These are phyloP conservation scores for Chaetodon trifasciatus DNA, from an alignment of 2,797 vertebrate genomes.

Conservation along the genomic window DNA sequence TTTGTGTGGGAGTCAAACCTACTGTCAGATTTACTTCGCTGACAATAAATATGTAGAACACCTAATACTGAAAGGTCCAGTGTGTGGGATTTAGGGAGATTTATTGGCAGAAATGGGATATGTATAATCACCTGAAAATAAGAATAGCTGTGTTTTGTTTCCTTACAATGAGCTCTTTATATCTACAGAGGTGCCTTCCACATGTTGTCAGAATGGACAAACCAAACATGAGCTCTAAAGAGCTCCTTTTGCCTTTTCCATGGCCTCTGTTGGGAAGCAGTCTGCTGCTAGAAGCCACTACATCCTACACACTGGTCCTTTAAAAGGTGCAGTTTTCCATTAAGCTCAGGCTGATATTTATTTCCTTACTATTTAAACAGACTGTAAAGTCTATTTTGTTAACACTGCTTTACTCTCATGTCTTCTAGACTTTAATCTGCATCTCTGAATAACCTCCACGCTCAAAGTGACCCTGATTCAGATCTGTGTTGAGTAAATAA, in stretches of 20 bases:
- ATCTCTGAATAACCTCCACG: not conserved
- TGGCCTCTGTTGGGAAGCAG: too few relatives aligned
- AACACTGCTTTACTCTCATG: not conserved
- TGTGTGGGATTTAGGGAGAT: too few relatives aligned
- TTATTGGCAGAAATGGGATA: too few relatives aligned
- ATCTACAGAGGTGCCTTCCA: too few relatives aligned
- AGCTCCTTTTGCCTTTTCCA: too few relatives aligned
- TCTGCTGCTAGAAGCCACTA: too few relatives aligned
- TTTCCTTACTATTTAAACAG: constrained; percentile 5
- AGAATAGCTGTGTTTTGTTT: too few relatives aligned
- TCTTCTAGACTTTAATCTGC: not conserved
- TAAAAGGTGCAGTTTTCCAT: not conserved
- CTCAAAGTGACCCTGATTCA: constrained; percentile 6
- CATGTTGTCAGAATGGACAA: too few relatives aligned
- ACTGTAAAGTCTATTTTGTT: not conserved
- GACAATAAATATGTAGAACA: constrained; percentile 1
- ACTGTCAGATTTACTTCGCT: not conserved
- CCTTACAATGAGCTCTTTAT: too few relatives aligned
- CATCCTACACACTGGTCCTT: too few relatives aligned
- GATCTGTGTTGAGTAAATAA: constrained; percentile 43
- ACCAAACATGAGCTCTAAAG: too few relatives aligned
- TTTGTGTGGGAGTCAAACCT: not conserved
- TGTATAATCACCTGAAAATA: too few relatives aligned
- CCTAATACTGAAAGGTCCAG: not conserved
- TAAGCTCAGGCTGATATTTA: not conserved